Evolutionary conservation across 1,140 invertebrate species (phyloP).

Genomic region (Chironomus striatipennis): DNA sequence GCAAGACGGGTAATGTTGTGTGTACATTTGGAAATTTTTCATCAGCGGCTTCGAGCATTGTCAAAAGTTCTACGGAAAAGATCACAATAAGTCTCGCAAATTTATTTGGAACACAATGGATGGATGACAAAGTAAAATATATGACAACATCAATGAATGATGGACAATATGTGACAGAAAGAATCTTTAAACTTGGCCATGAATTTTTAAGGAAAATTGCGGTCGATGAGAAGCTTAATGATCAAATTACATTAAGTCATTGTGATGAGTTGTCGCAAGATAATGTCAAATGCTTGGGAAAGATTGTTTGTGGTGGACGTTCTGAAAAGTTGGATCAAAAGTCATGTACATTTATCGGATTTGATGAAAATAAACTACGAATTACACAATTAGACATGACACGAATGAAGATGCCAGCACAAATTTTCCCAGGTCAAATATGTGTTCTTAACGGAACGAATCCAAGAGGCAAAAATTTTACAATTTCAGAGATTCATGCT

Average conservation of each 20-base stretch:
- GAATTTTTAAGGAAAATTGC: neutral
- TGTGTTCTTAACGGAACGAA: constrained; percentile 64
- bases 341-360: constrained; percentile 61
- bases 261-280: constrained; percentile 16
- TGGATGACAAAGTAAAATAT: constrained; percentile 5
- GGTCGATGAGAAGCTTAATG: neutral
- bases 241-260: neutral
- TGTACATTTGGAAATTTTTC: neutral
- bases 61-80: neutral
- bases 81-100: neutral
- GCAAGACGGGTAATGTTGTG: constrained; percentile 6
- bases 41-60: neutral
- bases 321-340: constrained; percentile 59
- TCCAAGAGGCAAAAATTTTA: constrained; percentile 54
- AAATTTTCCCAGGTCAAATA: constrained; percentile 79
- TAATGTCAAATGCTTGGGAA: neutral
- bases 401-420: constrained; percentile 53
- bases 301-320: constrained; percentile 56
- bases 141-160: neutral
- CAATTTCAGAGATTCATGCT: constrained; percentile 55
- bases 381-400: constrained; percentile 50
- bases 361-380: constrained; percentile 41
- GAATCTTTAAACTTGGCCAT: neutral
- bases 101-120: neutral
- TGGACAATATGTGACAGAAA: neutral